Percentiles rank a stretch among this genome's conserved stretches.
phyloP scores from a whole-genome alignment of 2,888 invertebrate species.

The Hartigia nigra region DNA sequence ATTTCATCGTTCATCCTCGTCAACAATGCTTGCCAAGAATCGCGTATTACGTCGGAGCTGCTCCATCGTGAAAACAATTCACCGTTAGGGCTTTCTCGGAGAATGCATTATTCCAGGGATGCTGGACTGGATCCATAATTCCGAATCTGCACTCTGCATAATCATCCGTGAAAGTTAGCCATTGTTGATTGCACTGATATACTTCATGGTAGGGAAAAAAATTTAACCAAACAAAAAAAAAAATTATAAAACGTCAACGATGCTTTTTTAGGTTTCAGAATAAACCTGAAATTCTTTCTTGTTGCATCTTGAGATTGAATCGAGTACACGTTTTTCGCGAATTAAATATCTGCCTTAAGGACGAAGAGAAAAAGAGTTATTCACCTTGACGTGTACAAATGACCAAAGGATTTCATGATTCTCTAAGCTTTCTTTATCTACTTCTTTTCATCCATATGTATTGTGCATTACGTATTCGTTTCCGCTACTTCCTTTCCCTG shows the following conservation, averaged over 20 bases:
- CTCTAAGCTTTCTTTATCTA: neutral
- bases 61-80: constrained; percentile 40
- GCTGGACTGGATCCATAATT: neutral
- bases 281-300: too few relatives aligned
- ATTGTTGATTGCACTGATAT: neutral
- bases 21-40: constrained; percentile 53
- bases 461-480: neutral
- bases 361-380: neutral
- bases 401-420: neutral
- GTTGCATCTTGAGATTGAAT: too few relatives aligned
- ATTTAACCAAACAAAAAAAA: neutral
- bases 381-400: neutral
- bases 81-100: constrained; percentile 36
- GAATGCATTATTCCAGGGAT: constrained; percentile 37
- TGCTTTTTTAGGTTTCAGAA: neutral
- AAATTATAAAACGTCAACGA: neutral
- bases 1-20: constrained; percentile 54
- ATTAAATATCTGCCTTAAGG: neutral
- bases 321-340: too few relatives aligned
- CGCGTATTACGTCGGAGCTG: constrained; percentile 25
- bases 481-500: neutral
- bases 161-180: neutral
- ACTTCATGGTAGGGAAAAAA: neutral
- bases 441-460: neutral
- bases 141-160: neutral